A percentile compares a stretch with the other conserved stretches of the same genome.
These are phyloP conservation scores for Sympetrum striolatum DNA, from an alignment of 2,888 invertebrate genomes.

Conservation along the genomic window DNA sequence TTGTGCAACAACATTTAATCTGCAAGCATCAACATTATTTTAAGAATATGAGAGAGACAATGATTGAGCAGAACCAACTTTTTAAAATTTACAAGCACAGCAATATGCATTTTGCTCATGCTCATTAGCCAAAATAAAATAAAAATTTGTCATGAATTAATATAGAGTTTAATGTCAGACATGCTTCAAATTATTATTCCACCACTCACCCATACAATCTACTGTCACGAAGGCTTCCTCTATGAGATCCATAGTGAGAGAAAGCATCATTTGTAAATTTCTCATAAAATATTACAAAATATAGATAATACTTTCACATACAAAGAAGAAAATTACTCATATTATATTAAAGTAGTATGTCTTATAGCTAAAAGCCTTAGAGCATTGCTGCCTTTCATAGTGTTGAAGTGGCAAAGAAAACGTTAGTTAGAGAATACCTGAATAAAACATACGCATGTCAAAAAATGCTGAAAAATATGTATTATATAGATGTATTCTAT, in stretches of 20 bases:
- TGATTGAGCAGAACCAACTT: neutral
- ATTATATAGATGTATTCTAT: no score
- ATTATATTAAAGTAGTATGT: neutral
- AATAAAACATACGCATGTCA: no score
- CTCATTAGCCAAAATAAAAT: neutral
- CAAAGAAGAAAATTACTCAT: constrained; percentile 43
- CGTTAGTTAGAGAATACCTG: no score
- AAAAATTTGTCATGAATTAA: no score
- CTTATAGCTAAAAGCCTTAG: neutral
- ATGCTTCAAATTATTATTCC: constrained; percentile 23
- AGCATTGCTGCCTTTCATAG: constrained; percentile 31
- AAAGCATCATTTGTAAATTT: constrained; percentile 32
- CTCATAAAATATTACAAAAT: constrained; percentile 49
- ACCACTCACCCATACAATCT: constrained; percentile 81
- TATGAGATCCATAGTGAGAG: constrained; percentile 54
- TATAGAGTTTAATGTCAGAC: neutral
- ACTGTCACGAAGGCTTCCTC: constrained; percentile 90
- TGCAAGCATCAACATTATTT: neutral
- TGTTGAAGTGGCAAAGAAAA: neutral
- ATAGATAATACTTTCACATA: constrained; percentile 48
- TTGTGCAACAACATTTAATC: neutral
- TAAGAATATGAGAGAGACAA: neutral
- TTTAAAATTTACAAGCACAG: neutral
- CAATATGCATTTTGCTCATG: constrained; percentile 4
- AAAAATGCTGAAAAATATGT: no score